Conservation (phyloP, 1,140 invertebrate genomes). For the Heliconius eleuchia region DNA sequence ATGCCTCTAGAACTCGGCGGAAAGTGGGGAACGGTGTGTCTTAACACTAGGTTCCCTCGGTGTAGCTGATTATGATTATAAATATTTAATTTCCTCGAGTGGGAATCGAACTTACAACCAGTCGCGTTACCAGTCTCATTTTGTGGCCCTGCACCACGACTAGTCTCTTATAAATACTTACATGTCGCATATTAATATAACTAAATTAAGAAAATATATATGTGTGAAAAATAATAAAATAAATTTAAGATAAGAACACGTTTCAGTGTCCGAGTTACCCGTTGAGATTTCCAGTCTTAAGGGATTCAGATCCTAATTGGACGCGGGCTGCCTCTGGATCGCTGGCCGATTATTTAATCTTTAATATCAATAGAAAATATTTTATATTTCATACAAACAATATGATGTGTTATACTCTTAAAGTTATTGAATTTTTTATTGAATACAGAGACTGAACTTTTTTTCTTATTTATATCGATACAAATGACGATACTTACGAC, state of each 20-base stretch:
- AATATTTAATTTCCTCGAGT: no score
- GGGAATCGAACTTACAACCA: no score
- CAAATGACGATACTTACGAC: no score
- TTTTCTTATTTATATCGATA: neutral
- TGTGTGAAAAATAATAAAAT: neutral
- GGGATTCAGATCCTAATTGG: conserved; percentile 64
- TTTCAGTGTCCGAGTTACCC: conserved; percentile 44
- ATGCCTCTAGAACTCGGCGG: no score
- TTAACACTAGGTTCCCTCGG: no score
- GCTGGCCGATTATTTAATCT: conserved; percentile 62
- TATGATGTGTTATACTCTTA: neutral
- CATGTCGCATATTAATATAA: no score
- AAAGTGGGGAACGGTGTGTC: no score
- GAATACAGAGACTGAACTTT: neutral
- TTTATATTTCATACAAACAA: neutral
- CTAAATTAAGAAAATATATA: neutral
- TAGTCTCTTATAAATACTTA: no score
- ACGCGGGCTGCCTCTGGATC: conserved; percentile 61
- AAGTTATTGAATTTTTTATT: no score
- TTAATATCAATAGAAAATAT: conserved; percentile 40
- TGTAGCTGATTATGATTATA: no score
- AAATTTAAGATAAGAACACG: conserved; percentile 20
- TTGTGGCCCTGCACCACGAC: no score
- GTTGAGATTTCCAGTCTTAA: conserved; percentile 57
- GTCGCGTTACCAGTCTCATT: no score